These are phyloP conservation scores for Erebia epiphron DNA, from an alignment of 2,888 invertebrate species.

Conservation along the genomic window DNA sequence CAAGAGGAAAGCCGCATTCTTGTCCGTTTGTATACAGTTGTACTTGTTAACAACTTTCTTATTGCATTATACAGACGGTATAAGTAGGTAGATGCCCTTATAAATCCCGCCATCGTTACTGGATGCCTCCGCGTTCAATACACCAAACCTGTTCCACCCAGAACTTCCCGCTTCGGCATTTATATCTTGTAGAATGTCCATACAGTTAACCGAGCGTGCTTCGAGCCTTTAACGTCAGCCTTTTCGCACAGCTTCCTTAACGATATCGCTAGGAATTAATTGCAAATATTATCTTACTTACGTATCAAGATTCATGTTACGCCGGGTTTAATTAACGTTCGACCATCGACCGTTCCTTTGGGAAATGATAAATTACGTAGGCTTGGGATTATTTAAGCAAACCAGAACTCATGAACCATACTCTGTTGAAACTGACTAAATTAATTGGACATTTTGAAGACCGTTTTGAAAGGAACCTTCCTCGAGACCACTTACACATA, in stretches of 20 bases:
- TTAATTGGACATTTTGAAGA: neutral
- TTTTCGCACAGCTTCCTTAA: conserved; percentile 36
- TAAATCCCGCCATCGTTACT: conserved; percentile 64
- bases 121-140: conserved; percentile 72
- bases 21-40: conserved; percentile 49
- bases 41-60: conserved; percentile 44
- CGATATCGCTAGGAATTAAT: conserved; percentile 24
- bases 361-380: conserved; percentile 6
- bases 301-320: conserved; percentile 19
- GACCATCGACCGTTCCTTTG: conserved; percentile 5
- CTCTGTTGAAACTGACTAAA: neutral
- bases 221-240: conserved; percentile 38
- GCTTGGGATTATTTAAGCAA: neutral
- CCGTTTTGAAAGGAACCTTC: neutral
- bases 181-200: conserved; percentile 68
- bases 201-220: conserved; percentile 63
- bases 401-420: neutral
- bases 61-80: conserved; percentile 39
- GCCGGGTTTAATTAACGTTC: conserved; percentile 7
- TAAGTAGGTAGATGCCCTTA: conserved; percentile 60
- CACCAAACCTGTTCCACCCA: conserved; percentile 69
- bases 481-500: neutral
- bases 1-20: conserved; percentile 65
- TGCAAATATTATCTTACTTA: conserved; percentile 19
- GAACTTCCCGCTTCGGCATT: conserved; percentile 70